Evolutionary conservation across 2,113 vertebrate genomes (phyloP), one percentile per base, ranked within the genome.

Genomic region (Progne subis): DNA sequence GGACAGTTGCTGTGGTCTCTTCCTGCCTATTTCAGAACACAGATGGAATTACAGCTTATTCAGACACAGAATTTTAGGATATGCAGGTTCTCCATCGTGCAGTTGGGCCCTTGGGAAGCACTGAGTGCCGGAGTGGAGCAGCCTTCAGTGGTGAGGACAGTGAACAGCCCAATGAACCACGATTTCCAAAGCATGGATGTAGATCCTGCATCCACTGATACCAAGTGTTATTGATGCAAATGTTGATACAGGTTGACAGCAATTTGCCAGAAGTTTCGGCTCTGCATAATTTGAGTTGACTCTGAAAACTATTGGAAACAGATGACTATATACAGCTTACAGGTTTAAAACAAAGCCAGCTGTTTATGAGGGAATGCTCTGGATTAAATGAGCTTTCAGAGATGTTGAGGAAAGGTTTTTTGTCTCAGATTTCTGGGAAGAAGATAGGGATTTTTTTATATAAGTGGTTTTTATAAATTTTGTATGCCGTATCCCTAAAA

Each of bases 271-370:
- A 82, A 87, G 19, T 87, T 94, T 92, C 68, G 65, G 52, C 39
- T 90, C 74, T 82, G 57, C 57, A 46, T 93, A 85, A 87, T 93
- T 82, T 32, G 44, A 91, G 29, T 68, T 85, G 90, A 87, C 57
- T 89, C 84, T 69, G 57, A 79, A 89, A 90, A 68, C 53, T 76
- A 64, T n/a, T 76, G 24, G 90, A 95, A 96, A 94, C 41, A 87
- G 84, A 89, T 87, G 83, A 44, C 6, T 68, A 11, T 75, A 47
- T 41, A 53, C 32, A 78, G 8, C 31, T 79, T 91, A 64, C 47
- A 82, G 68, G 82, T 86, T 85, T 94, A 39, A 74, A 87, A 77
- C 24, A 88, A 87, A 82, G 53, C 63, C 82, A 85, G 50, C 25
- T 63, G 55, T 74, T 92, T 82, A 67, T 80, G 39, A 88, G 18